Evolutionary conservation across 2,113 vertebrate species (phyloP), one percentile per base, ranked within the genome.

Genomic region (Oncorhynchus clarkii): DNA sequence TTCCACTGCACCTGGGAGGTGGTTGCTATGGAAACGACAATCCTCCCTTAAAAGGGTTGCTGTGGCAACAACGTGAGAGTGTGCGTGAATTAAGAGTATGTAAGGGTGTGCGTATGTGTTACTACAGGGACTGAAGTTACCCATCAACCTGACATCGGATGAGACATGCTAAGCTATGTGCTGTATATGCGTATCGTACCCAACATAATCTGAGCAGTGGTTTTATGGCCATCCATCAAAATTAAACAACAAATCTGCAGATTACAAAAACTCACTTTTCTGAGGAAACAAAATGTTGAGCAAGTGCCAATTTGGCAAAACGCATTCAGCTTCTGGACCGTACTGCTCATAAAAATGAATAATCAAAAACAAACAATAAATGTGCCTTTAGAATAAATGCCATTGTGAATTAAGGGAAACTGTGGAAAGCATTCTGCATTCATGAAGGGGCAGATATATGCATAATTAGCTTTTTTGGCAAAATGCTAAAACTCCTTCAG

Each of bases 1-100:
- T 59, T 71, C 66, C 57, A 20, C 62, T 7, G 39, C 62, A 78
- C 86, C 79, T 76, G 66, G 70, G 54, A 74, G 65, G 22, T n/a
- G 5, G 88, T 88, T 88, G 78, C 87, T 83, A 87, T 84, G 84
- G 88, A 83, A 86, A 89, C 85, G 72, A 67, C 26, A 66, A 83
- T 79, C 60, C 18, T 70, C 22, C 6, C 31, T 8, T 20, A n/a
- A 45, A 45, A 4, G 78, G 75, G 87, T 90, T 87, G 85, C 84
- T 88, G 80, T 87, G 84, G 87, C 71, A 90, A 90, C 85, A 79
- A 74, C 51, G 78, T 68, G 72, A 72, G 49, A 71, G 77, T 67
- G 45, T 73, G 39, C 39, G 39, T 45, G 39, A 45, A 9, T 45
- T 45, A 77, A 29, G 22, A 65, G 3, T 34, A 67, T 78, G 27